phyloP scores from a whole-genome alignment of 2,888 invertebrate species.

The Meghimatium bilineatum region DNA sequence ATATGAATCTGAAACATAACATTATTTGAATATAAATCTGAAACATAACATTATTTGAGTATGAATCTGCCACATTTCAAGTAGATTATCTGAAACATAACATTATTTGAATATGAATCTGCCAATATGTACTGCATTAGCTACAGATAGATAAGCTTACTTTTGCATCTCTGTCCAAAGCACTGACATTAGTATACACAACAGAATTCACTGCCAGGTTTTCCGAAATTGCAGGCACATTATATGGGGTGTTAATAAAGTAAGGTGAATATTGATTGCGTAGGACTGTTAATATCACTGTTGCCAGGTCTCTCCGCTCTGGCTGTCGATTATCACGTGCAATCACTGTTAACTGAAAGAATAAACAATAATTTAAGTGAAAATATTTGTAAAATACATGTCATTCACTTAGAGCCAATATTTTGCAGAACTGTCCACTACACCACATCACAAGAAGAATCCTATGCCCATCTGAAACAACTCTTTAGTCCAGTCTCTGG shows the following conservation, averaged over 20 bases:
- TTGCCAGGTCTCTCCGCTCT: conserved; percentile 50
- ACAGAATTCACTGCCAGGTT: conserved; percentile 52
- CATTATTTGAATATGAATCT: too few relatives aligned
- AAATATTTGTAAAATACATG: neutral
- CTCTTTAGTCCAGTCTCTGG: too few relatives aligned
- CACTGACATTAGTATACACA: conserved; percentile 51
- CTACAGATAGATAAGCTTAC: conserved; percentile 37
- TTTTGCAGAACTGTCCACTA: too few relatives aligned
- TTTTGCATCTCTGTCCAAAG: conserved; percentile 50
- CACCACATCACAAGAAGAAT: too few relatives aligned
- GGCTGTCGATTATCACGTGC: conserved; percentile 54
- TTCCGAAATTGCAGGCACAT: conserved; percentile 55
- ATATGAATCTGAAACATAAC: too few relatives aligned
- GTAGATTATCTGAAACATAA: too few relatives aligned
- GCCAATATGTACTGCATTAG: too few relatives aligned
- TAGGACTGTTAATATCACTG: conserved; percentile 57
- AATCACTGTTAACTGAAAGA: conserved; percentile 51
- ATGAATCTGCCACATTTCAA: too few relatives aligned
- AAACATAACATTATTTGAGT: too few relatives aligned
- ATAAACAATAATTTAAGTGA: conserved; percentile 4
- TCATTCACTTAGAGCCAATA: neutral
- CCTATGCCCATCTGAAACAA: too few relatives aligned
- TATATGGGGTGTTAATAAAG: conserved; percentile 53
- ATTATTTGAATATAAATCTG: too few relatives aligned
- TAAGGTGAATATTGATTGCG: conserved; percentile 60